Evolutionary conservation across 1,140 invertebrate genomes (phyloP).

Genomic region (Streblospio benedicti): DNA sequence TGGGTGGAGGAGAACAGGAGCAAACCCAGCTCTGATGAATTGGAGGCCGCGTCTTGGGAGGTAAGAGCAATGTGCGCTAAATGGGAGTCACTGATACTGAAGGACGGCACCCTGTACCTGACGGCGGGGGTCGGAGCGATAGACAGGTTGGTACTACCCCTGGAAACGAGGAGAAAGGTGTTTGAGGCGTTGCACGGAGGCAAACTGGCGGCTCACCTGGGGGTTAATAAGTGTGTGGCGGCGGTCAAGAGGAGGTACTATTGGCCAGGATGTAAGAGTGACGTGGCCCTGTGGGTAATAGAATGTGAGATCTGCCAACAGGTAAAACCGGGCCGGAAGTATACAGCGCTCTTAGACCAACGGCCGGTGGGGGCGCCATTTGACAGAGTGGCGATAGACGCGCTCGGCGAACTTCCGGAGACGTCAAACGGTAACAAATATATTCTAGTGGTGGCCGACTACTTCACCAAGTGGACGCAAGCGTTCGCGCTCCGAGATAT

Average conservation of each 20-base stretch:
- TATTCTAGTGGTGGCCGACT: not conserved
- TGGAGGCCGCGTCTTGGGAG: no score
- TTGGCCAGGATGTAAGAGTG: not conserved
- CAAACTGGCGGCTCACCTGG: slow-evolving; percentile 3
- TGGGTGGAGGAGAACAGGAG: no score
- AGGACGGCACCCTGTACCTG: no score
- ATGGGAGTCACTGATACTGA: no score
- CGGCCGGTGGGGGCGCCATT: slow-evolving; percentile 9
- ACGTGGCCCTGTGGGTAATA: not conserved
- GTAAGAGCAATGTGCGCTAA: no score
- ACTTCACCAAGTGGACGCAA: not conserved
- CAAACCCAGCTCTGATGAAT: no score
- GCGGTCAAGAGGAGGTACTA: not conserved
- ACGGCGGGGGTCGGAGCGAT: no score
- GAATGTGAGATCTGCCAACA: not conserved
- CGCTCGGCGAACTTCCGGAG: not conserved
- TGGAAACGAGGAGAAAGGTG: no score
- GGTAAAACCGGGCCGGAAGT: not conserved
- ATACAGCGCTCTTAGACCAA: not conserved
- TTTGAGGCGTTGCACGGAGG: no score
- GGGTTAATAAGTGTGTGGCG: not conserved
- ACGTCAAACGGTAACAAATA: not conserved
- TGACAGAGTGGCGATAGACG: slow-evolving; percentile 12
- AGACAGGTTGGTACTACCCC: no score
- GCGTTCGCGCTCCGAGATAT: not conserved